Base-by-base conservation (phyloP, 2,797 vertebrate genomes). In the Alca torda region DNA sequence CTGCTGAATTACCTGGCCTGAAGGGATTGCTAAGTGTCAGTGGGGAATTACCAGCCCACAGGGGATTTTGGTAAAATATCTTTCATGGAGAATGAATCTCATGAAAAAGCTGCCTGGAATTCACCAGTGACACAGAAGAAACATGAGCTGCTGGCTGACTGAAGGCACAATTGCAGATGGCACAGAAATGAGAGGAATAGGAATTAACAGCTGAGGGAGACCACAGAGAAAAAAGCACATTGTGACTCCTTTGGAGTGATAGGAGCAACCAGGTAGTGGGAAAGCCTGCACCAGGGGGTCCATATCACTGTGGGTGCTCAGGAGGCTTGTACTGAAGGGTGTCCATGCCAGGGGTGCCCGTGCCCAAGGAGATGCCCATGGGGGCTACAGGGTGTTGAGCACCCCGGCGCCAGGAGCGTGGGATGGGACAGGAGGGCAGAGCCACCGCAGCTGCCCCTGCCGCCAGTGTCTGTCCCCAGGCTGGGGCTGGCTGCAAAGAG, bases 11-110 rank as follows among this genome's bases (percentile, higher is more conserved):
- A 79, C 73, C 37, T 73, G 41, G 11, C 53, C 37, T 65, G 41
- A 87, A 89, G 16, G 16, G 46, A 79, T 89, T 2, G 1, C 10
- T 16, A 53, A 65, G 31, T 45, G 11, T 75, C 86, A 51, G 28
- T 48, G n/a, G 28, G 53, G 33, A 93, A 89, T 75, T 87, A 65
- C n/a, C 18, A 84, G 23, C 39, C 45, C 54, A 61, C 25, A 7
- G 75, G 46, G 74, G 30, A 82, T 73, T 95, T 91, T 89, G 63
- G 39, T 53, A 68, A 89, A 92, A 84, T 53, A 7, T 37, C 7
- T 78, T 89, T 79, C 17, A 2, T 25, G 28, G 37, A 46, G 16
- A 70, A 70, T 2, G 8, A 91, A 16, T 72, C 37, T 65, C 28
- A 43, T 26, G 56, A 70, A 80, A 88, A 77, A 13, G 4, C 51